phyloP scores from a whole-genome alignment of 2,888 invertebrate species.

The Xylophagus ater region DNA sequence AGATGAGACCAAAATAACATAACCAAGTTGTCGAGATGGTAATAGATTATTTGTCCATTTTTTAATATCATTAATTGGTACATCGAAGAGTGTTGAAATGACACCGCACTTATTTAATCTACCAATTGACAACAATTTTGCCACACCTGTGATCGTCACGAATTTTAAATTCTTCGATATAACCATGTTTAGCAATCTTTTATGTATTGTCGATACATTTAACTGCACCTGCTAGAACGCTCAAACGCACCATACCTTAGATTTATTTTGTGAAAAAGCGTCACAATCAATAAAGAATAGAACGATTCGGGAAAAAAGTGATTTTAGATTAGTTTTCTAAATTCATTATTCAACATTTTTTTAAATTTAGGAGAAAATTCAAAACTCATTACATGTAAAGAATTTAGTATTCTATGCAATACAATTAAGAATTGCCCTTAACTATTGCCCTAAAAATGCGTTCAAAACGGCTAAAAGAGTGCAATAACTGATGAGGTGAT shows the following conservation, averaged over 20 bases:
- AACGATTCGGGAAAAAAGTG: constrained; percentile 40
- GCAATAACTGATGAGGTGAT: too few species aligned
- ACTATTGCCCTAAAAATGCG: too few species aligned
- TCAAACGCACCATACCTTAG: constrained; percentile 94
- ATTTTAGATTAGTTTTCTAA: too few species aligned
- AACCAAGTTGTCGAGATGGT: constrained; percentile 99
- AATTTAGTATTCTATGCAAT: too few species aligned
- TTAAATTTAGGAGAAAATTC: too few species aligned
- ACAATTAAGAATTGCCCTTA: too few species aligned
- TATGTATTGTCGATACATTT: constrained; percentile 99
- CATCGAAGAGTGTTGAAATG: constrained; percentile 96
- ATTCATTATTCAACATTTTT: too few species aligned
- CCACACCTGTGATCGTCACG: constrained; percentile 99
- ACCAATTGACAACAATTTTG: constrained; percentile 97
- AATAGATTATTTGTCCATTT: constrained; percentile 96
- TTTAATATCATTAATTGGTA: constrained; percentile 91
- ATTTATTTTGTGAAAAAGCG: constrained; percentile 37
- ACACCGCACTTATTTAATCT: constrained; percentile 99
- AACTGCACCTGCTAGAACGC: constrained; percentile 97
- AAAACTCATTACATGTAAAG: too few species aligned
- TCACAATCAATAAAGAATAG: constrained; percentile 37
- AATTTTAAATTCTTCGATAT: constrained; percentile 99
- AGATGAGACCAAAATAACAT: constrained; percentile 95
- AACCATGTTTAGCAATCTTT: constrained; percentile 98
- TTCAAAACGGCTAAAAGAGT: too few species aligned